phyloP scores from a whole-genome alignment of 2,113 vertebrate genomes.

The Melanerpes formicivorus region DNA sequence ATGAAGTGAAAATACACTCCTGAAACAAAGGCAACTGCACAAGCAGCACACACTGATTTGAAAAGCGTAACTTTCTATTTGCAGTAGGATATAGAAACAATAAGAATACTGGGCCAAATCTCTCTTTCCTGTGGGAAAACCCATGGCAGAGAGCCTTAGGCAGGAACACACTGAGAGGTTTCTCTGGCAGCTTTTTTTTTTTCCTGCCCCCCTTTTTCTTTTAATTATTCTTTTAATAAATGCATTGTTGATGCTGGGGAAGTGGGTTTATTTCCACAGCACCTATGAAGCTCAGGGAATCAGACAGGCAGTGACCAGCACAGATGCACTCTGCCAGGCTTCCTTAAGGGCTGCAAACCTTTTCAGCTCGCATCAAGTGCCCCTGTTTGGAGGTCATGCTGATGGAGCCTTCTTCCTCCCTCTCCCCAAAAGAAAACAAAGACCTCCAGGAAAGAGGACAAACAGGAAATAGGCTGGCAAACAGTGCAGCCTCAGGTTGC shows the following conservation, averaged over 20 bases:
- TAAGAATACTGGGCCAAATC: slow-evolving; percentile 66
- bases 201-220: background rate
- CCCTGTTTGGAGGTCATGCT: background rate
- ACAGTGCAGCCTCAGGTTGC: slow-evolving; percentile 32
- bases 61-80: slow-evolving; percentile 57
- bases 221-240: background rate
- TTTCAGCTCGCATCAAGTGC: background rate
- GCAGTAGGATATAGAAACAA: slow-evolving; percentile 71
- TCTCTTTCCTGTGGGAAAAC: slow-evolving; percentile 72
- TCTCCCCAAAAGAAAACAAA: slow-evolving; percentile 51
- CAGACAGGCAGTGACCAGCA: background rate
- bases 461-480: slow-evolving; percentile 58
- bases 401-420: slow-evolving; percentile 36
- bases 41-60: slow-evolving; percentile 3
- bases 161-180: slow-evolving; percentile 39
- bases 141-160: slow-evolving; percentile 25
- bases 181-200: background rate
- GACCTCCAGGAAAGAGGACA: slow-evolving; percentile 59
- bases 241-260: background rate
- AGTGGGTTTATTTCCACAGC: background rate
- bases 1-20: background rate
- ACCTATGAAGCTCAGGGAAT: background rate
- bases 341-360: background rate
- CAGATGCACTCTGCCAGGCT: background rate
- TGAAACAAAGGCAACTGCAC: slow-evolving; percentile 38